Percentiles rank a stretch among this genome's conserved stretches.
These are phyloP conservation scores for Ochropacha duplaris DNA, from an alignment of 2,888 invertebrate species.

Conservation along the genomic window DNA sequence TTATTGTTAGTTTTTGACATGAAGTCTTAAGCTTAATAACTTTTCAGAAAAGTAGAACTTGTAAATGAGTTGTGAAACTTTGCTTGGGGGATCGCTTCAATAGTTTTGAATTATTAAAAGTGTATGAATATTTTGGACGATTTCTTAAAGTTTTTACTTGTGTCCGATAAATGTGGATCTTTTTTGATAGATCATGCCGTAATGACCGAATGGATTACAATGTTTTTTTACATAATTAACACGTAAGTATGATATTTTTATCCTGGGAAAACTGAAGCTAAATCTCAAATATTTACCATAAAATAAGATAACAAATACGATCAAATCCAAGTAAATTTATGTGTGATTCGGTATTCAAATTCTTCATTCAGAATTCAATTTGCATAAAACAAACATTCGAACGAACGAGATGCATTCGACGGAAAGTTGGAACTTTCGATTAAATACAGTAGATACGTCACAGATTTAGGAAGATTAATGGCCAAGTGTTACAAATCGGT, in stretches of 20 bases:
- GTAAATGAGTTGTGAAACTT: neutral
- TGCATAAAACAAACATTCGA: neutral
- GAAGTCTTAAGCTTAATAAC: neutral
- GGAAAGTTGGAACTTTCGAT: neutral
- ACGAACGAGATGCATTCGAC: neutral
- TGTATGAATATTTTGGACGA: too few relatives aligned
- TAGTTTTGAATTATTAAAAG: neutral
- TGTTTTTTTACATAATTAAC: too few relatives aligned
- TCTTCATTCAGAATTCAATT: neutral
- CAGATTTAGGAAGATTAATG: slow-evolving; percentile 3
- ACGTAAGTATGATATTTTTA: too few relatives aligned
- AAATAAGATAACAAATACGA: neutral
- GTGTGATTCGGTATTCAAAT: neutral
- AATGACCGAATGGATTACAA: too few relatives aligned
- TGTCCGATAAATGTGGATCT: too few relatives aligned
- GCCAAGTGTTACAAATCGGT: neutral
- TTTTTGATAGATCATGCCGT: too few relatives aligned
- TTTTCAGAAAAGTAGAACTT: neutral
- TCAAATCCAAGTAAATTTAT: neutral
- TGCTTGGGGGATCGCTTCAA: neutral
- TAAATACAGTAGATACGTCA: neutral
- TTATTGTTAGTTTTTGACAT: neutral
- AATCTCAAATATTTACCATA: neutral
- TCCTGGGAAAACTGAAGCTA: too few relatives aligned
- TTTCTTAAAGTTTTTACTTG: too few relatives aligned